These are phyloP conservation scores for Leguminivora glycinivorella DNA, from an alignment of 1,140 invertebrate species.

Conservation along the genomic window DNA sequence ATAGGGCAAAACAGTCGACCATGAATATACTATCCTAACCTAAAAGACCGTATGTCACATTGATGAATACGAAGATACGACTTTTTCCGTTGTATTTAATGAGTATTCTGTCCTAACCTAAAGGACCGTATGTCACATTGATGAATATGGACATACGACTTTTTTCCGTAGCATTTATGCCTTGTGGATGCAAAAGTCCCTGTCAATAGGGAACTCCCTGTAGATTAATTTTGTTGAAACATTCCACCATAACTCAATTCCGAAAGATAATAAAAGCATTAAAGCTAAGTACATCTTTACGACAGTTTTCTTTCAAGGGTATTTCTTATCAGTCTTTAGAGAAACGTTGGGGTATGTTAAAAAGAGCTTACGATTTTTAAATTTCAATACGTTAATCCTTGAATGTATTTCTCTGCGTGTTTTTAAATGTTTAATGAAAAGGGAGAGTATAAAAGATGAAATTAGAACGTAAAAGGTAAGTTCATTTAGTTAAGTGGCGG, in stretches of 20 bases:
- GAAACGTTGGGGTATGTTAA: constrained; percentile 12
- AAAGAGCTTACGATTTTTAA: background rate
- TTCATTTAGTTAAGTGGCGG: too few relatives aligned
- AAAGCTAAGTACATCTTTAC: background rate
- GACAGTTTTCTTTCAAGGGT: background rate
- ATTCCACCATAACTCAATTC: constrained; percentile 41
- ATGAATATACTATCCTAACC: constrained; percentile 20
- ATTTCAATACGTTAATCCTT: constrained; percentile 26
- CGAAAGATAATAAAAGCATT: background rate
- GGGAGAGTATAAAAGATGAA: background rate
- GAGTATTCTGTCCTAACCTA: background rate
- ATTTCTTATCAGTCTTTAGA: constrained; percentile 39
- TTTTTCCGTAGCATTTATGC: background rate
- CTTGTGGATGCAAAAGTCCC: constrained; percentile 40
- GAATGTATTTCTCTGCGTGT: background rate
- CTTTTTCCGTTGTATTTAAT: background rate
- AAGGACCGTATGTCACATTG: background rate
- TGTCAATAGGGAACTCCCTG: constrained; percentile 64
- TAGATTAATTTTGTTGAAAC: constrained; percentile 74
- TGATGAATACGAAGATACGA: background rate
- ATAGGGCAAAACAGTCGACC: constrained; percentile 46
- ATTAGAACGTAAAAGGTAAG: background rate
- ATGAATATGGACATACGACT: background rate
- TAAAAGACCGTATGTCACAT: background rate
- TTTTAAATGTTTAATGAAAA: background rate